Conservation (phyloP, 2,888 invertebrate species). For the Palloptera scutellata region DNA sequence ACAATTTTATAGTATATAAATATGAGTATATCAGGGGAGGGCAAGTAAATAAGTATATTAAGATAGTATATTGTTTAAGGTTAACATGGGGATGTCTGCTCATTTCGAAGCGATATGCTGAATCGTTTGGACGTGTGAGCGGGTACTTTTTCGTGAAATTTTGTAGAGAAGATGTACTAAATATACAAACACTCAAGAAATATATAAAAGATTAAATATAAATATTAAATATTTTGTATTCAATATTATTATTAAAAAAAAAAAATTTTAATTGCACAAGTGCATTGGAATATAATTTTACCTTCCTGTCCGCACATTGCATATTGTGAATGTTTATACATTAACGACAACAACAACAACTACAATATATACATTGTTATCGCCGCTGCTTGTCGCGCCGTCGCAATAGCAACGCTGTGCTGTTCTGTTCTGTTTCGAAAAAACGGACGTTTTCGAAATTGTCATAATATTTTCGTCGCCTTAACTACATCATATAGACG, state of each 20-base stretch:
- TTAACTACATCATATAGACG: neutral
- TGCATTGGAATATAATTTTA: constrained; percentile 5
- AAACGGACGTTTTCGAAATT: too few species aligned
- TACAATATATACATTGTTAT: constrained; percentile 2
- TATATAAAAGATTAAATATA: neutral
- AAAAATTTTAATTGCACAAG: constrained; percentile 19
- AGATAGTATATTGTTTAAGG: constrained; percentile 32
- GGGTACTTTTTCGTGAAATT: neutral
- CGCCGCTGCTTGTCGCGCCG: constrained; percentile 25
- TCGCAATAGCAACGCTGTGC: constrained; percentile 30
- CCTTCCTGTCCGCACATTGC: neutral
- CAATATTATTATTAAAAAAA: neutral
- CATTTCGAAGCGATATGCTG: constrained; percentile 43
- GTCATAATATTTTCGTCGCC: too few species aligned
- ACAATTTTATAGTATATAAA: constrained; percentile 3
- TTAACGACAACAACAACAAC: neutral
- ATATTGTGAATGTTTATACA: constrained; percentile 5
- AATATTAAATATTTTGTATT: neutral
- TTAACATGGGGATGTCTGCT: constrained; percentile 21
- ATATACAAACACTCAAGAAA: too few species aligned
- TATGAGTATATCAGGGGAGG: constrained; percentile 6
- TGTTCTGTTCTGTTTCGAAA: neutral
- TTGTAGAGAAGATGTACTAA: neutral
- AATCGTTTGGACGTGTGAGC: constrained; percentile 30
- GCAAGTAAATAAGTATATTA: constrained; percentile 33